Evolutionary conservation across 2,113 vertebrate genomes (phyloP).

Genomic region (Ammodytes dubius): DNA sequence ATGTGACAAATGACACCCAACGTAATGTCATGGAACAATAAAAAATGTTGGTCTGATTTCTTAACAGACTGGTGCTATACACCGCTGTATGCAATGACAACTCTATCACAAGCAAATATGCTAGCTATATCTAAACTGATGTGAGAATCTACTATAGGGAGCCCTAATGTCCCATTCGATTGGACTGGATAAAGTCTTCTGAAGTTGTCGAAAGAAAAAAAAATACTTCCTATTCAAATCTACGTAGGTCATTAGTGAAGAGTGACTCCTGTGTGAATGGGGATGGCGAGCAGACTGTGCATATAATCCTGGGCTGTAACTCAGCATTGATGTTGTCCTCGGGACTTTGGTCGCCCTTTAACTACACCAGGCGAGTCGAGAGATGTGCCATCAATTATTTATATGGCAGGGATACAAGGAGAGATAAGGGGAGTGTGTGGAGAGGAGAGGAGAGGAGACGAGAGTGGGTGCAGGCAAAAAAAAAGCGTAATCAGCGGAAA

Average conservation of each 20-base stretch:
- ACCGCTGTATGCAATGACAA: slow-evolving; percentile 9
- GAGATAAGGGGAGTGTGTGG: slow-evolving; percentile 42
- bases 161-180: slow-evolving; percentile 6
- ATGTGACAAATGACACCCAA: slow-evolving; percentile 42
- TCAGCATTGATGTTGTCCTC: slow-evolving; percentile 77
- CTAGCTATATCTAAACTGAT: slow-evolving; percentile 27
- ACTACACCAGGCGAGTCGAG: slow-evolving; percentile 70
- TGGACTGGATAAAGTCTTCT: slow-evolving; percentile 39
- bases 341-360: slow-evolving; percentile 71
- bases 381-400: slow-evolving; percentile 79
- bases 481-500: slow-evolving; percentile 20
- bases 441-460: slow-evolving; percentile 15
- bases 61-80: not conserved
- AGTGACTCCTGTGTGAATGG: slow-evolving; percentile 45
- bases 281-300: slow-evolving; percentile 28
- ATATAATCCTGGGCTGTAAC: slow-evolving; percentile 48
- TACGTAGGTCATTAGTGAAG: slow-evolving; percentile 69
- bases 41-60: slow-evolving; percentile 36
- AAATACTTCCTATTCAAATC: slow-evolving; percentile 39
- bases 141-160: slow-evolving; percentile 29
- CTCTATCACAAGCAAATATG: not conserved
- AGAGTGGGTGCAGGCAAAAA: not conserved
- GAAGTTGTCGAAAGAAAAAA: slow-evolving; percentile 19
- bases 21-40: slow-evolving; percentile 51
- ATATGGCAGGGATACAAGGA: slow-evolving; percentile 61